Conservation (phyloP, 1,140 invertebrate species). For the Macrobrachium rosenbergii region DNA sequence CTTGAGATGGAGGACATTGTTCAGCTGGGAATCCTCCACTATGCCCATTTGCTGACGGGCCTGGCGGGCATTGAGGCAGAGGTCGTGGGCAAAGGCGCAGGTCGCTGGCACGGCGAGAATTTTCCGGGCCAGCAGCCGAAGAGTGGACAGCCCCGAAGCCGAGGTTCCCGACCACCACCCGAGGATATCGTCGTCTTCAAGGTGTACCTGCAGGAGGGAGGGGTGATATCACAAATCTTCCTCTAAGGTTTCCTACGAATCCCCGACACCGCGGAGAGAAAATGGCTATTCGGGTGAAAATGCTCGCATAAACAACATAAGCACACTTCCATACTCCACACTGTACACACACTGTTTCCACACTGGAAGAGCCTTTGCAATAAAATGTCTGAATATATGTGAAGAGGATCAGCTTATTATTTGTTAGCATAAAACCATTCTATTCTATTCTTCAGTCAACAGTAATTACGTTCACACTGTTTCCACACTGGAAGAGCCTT, state of each 20-base stretch:
- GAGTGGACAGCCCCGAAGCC: slow-evolving; percentile 63
- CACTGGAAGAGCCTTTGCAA: too few species aligned
- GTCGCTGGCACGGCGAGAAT: slow-evolving; percentile 65
- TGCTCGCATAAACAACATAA: too few species aligned
- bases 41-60: slow-evolving; percentile 59
- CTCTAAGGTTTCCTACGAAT: background rate
- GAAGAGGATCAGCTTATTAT: too few species aligned
- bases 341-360: too few species aligned
- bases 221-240: background rate
- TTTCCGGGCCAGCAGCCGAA: slow-evolving; percentile 60
- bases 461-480: too few species aligned
- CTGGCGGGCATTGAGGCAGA: slow-evolving; percentile 55
- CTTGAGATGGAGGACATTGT: slow-evolving; percentile 65
- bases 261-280: too few species aligned
- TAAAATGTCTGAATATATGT: too few species aligned
- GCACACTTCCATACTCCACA: too few species aligned
- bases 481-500: too few species aligned
- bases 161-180: slow-evolving; percentile 65
- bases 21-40: slow-evolving; percentile 57
- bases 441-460: too few species aligned
- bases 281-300: too few species aligned
- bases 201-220: slow-evolving; percentile 50
- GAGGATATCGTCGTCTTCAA: slow-evolving; percentile 65
- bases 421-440: too few species aligned
- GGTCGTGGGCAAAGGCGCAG: slow-evolving; percentile 62